Conservation (phyloP, 2,888 invertebrate genomes). For the Thereva unica region DNA sequence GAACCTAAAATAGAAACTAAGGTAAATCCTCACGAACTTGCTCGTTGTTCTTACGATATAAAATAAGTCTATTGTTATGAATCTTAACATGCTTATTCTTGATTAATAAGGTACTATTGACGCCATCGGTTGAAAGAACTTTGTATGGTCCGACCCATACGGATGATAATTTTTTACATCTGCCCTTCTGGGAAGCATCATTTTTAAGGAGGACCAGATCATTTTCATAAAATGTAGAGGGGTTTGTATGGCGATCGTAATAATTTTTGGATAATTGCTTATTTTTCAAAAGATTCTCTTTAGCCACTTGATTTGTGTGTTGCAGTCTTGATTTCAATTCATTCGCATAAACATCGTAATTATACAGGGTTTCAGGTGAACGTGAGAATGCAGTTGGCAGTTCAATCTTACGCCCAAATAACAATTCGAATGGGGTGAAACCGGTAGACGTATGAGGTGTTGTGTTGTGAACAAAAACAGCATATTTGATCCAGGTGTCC, state of each 20-base stretch:
- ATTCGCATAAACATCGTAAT: constrained; percentile 7
- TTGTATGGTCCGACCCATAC: too few species aligned
- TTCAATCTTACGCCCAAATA: background rate
- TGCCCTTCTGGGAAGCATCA: too few species aligned
- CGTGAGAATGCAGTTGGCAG: background rate
- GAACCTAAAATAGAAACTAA: background rate
- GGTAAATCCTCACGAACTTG: too few species aligned
- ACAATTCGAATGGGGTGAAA: background rate
- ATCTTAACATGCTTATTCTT: too few species aligned
- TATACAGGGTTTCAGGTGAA: background rate
- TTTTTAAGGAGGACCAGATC: too few species aligned
- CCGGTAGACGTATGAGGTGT: background rate
- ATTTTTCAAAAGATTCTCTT: background rate
- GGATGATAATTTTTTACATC: too few species aligned
- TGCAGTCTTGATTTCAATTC: constrained; percentile 1
- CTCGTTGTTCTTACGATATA: background rate
- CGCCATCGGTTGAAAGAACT: too few species aligned
- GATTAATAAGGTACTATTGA: too few species aligned
- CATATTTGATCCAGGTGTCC: background rate
- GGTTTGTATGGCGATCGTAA: too few species aligned
- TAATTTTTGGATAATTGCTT: background rate
- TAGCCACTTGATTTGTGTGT: background rate
- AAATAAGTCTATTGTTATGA: too few species aligned
- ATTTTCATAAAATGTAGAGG: too few species aligned
- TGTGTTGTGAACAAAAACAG: background rate